phyloP scores from a whole-genome alignment of 2,797 vertebrate species.

The Peromyscus attwateri region DNA sequence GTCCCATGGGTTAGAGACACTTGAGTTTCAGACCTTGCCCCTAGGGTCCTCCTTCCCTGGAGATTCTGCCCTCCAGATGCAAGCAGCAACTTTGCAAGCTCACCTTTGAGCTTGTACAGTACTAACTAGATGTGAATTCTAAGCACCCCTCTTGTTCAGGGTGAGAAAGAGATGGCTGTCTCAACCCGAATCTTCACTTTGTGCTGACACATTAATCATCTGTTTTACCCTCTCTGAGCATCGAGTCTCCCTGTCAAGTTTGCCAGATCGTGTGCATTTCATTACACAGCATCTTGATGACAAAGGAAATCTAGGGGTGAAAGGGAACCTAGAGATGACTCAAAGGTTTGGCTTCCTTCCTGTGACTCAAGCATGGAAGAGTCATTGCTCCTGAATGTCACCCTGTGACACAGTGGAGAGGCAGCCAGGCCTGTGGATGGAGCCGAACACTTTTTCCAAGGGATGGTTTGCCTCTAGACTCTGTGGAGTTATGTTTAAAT shows the following conservation, averaged over 20 bases:
- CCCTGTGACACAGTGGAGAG: constrained; percentile 66
- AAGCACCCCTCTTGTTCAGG: constrained; percentile 68
- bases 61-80: neutral
- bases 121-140: constrained; percentile 66
- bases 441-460: constrained; percentile 21
- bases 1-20: neutral
- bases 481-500: constrained; percentile 64
- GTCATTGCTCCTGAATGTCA: constrained; percentile 60
- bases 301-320: constrained; percentile 69
- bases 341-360: constrained; percentile 67
- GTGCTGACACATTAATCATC: constrained; percentile 84
- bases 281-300: constrained; percentile 70
- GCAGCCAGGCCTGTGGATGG: neutral
- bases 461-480: constrained; percentile 30
- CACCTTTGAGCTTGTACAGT: constrained; percentile 57
- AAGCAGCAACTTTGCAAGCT: neutral
- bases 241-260: constrained; percentile 71
- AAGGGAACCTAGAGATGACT: constrained; percentile 65
- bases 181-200: constrained; percentile 72
- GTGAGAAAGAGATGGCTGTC: constrained; percentile 77
- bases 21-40: neutral
- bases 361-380: constrained; percentile 58
- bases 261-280: constrained; percentile 73
- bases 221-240: constrained; percentile 77
- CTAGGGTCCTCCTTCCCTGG: neutral